Evolutionary conservation across 1,140 invertebrate genomes (phyloP).

Genomic region (Bombus polaris): DNA sequence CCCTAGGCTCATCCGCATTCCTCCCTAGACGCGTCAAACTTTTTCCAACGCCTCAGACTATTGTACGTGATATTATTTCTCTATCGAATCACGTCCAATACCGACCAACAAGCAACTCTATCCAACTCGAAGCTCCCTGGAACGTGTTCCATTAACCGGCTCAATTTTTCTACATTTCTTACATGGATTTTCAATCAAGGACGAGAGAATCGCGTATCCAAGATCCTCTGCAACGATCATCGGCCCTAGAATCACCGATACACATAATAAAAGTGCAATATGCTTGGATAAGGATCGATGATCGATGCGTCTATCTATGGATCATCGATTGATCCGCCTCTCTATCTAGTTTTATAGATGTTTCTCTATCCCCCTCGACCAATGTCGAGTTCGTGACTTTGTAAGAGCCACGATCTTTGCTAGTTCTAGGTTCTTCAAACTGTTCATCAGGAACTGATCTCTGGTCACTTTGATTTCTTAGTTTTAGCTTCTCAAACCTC

Average conservation of each 20-base stretch:
- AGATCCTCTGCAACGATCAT: neutral
- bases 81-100: neutral
- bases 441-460: neutral
- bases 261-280: neutral
- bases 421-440: neutral
- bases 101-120: neutral
- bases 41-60: neutral
- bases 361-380: neutral
- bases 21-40: neutral
- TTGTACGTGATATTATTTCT: neutral
- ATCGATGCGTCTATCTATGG: neutral
- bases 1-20: neutral
- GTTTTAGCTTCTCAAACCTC: neutral
- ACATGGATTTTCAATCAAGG: neutral
- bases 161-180: neutral
- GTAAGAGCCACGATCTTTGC: neutral
- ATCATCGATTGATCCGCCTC: neutral
- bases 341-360: neutral
- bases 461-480: neutral
- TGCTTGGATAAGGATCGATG: neutral
- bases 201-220: neutral
- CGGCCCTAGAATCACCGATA: neutral
- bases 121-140: neutral
- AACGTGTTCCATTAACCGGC: neutral
- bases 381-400: constrained; percentile 3